phyloP scores from a whole-genome alignment of 2,888 invertebrate genomes.

The Selenia dentaria region DNA sequence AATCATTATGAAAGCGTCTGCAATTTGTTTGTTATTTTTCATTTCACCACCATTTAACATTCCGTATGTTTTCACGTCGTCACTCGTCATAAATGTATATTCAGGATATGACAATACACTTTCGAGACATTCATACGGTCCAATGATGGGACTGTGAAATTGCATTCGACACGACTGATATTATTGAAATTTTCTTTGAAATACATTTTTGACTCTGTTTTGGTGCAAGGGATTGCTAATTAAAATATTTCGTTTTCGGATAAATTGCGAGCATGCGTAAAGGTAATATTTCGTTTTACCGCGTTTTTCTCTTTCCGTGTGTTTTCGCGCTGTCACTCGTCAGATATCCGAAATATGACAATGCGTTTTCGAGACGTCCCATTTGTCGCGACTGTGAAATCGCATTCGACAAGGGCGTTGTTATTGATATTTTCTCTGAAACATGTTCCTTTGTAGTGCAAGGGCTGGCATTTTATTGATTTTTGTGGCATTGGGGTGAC shows the following conservation, averaged over 20 bases:
- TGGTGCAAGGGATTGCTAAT: too few species aligned
- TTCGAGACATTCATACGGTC: conserved; percentile 54
- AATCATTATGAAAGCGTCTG: too few species aligned
- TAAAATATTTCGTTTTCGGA: too few species aligned
- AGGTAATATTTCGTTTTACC: too few species aligned
- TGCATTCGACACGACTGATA: conserved; percentile 45
- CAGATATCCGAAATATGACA: conserved; percentile 64
- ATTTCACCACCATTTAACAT: too few species aligned
- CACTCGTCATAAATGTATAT: conserved; percentile 47
- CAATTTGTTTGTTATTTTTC: too few species aligned
- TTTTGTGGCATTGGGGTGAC: too few species aligned
- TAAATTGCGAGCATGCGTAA: too few species aligned
- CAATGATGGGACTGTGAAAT: conserved; percentile 62
- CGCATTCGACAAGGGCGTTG: conserved; percentile 44
- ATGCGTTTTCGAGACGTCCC: conserved; percentile 62
- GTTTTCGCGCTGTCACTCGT: conserved; percentile 35
- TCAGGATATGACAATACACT: conserved; percentile 69
- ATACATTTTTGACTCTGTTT: too few species aligned
- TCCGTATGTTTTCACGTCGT: conserved; percentile 39
- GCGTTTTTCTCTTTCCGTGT: conserved; percentile 39
- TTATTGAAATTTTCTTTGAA: too few species aligned
- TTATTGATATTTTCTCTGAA: conserved; percentile 39
- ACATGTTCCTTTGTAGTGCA: neutral
- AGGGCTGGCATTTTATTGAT: neutral
- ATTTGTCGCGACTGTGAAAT: conserved; percentile 61